phyloP scores from a whole-genome alignment of 2,113 vertebrate genomes.

The Boleophthalmus pectinirostris region DNA sequence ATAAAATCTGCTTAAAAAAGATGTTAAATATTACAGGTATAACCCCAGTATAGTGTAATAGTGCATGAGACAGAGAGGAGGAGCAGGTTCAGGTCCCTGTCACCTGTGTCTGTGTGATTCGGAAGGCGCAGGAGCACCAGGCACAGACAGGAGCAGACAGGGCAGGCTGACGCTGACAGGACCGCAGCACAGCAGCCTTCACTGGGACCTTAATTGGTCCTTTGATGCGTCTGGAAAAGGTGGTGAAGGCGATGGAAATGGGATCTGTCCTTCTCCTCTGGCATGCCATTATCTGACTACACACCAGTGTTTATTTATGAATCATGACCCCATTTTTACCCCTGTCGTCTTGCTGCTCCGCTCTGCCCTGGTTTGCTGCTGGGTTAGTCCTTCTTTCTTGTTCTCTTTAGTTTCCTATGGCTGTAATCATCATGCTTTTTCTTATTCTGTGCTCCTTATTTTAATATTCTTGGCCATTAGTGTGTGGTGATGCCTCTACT shows the following conservation, averaged over 20 bases:
- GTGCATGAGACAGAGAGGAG: slow-evolving; percentile 67
- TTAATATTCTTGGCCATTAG: slow-evolving; percentile 47
- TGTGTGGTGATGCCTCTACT: not conserved
- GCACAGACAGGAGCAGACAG: slow-evolving; percentile 40
- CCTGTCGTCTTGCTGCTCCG: slow-evolving; percentile 14
- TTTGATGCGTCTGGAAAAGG: slow-evolving; percentile 94
- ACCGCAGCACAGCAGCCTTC: slow-evolving; percentile 77
- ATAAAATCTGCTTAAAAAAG: slow-evolving; percentile 3
- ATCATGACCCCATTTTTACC: slow-evolving; percentile 34
- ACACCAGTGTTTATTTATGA: slow-evolving; percentile 66
- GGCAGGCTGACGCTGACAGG: slow-evolving; percentile 69
- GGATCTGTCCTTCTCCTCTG: slow-evolving; percentile 63
- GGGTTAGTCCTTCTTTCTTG: not conserved
- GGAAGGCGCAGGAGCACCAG: slow-evolving; percentile 53
- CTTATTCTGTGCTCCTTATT: slow-evolving; percentile 16
- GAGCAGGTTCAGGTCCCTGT: slow-evolving; percentile 67
- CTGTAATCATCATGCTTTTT: not conserved
- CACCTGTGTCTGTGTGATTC: slow-evolving; percentile 65
- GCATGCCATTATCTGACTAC: slow-evolving; percentile 56
- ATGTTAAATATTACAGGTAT: slow-evolving; percentile 4
- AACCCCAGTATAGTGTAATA: slow-evolving; percentile 45
- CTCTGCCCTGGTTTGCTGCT: slow-evolving; percentile 32
- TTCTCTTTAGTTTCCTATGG: slow-evolving; percentile 11
- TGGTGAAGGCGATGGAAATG: slow-evolving; percentile 76
- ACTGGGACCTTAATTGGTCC: slow-evolving; percentile 94